phyloP scores from a whole-genome alignment of 2,113 vertebrate species.

The Pachyramphus minor region DNA sequence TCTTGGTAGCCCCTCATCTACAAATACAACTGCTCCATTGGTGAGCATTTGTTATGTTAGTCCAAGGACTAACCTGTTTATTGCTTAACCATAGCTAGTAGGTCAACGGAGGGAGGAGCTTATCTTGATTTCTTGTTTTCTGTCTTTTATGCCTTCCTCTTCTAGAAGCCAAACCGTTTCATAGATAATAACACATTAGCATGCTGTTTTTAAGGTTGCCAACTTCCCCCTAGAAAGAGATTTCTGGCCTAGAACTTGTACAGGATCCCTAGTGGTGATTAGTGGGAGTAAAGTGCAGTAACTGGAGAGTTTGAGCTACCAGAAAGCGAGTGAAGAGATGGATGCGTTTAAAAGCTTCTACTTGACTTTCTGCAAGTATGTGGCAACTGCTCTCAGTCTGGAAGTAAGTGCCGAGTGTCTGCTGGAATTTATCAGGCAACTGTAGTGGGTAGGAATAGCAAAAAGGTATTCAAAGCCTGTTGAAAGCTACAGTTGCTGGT shows the following conservation, averaged over 20 bases:
- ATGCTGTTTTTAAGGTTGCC: background rate
- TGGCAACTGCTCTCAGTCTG: background rate
- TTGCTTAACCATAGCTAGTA: background rate
- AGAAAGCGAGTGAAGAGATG: background rate
- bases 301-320: background rate
- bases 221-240: background rate
- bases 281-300: background rate
- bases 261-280: background rate
- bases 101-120: background rate
- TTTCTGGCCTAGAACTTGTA: background rate
- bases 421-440: background rate
- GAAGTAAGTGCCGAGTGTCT: background rate
- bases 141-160: background rate
- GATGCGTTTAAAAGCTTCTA: background rate
- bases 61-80: rapidly evolving
- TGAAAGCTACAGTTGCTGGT: background rate
- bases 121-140: background rate
- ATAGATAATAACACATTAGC: background rate
- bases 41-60: background rate
- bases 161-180: background rate
- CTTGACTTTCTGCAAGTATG: background rate
- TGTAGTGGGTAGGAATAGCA: background rate
- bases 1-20: background rate
- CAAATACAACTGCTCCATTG: background rate
- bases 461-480: rapidly evolving